Conservation (phyloP, 2,888 invertebrate species). For the Dexiosoma caninum region DNA sequence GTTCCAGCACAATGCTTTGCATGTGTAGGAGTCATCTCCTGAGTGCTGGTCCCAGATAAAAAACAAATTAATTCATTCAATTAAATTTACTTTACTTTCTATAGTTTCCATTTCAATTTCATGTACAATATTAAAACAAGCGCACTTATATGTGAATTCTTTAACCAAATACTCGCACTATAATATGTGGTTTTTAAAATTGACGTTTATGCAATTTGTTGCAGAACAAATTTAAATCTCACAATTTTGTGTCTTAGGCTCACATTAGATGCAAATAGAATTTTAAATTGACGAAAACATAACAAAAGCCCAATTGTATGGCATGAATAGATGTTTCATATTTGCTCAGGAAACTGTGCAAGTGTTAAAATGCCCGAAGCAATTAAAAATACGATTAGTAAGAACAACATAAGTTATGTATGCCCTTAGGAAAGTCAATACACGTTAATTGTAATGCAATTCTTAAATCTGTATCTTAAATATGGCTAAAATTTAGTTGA, state of each 20-base stretch:
- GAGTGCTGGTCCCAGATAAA: no score
- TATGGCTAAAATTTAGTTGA: no score
- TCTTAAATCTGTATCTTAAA: no score
- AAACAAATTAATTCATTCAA: not conserved
- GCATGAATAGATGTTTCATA: constrained; percentile 10
- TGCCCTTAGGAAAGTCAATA: not conserved
- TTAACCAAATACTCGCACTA: not conserved
- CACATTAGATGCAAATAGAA: not conserved
- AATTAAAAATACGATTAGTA: no score
- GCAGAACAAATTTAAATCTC: constrained; percentile 71
- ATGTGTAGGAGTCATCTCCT: no score
- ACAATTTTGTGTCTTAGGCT: constrained; percentile 25
- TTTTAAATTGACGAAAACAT: not conserved
- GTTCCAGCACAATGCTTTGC: no score
- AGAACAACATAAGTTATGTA: not conserved
- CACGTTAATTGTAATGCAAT: no score
- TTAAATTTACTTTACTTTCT: not conserved
- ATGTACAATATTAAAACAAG: not conserved
- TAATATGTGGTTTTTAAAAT: constrained; percentile 57
- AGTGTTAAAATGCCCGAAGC: not conserved
- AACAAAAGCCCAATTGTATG: not conserved
- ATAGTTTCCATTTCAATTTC: not conserved
- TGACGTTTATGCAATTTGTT: constrained; percentile 73
- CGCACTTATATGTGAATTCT: not conserved
- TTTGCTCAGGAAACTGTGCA: not conserved